Percentiles rank a stretch among this genome's conserved stretches.
phyloP scores from a whole-genome alignment of 2,888 invertebrate genomes.

The Agonum fuliginosum region DNA sequence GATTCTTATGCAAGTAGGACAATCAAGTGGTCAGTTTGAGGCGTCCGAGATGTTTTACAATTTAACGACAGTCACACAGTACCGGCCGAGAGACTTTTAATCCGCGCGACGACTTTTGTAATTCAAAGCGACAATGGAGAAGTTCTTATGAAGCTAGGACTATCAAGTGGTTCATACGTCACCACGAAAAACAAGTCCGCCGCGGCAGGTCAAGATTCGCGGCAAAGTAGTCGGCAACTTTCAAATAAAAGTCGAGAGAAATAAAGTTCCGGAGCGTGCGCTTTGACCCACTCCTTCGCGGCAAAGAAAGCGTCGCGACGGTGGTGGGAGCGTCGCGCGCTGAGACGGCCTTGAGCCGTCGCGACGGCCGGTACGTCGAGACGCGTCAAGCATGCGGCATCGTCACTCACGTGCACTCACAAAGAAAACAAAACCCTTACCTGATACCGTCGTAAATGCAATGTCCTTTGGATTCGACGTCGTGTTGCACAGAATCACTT shows the following conservation, averaged over 20 bases:
- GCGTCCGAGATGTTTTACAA: too few species aligned
- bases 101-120: too few species aligned
- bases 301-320: conserved; percentile 51
- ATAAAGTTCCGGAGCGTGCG: conserved; percentile 69
- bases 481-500: conserved; percentile 74
- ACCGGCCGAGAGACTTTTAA: too few species aligned
- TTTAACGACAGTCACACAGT: too few species aligned
- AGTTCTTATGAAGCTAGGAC: too few species aligned
- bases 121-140: too few species aligned
- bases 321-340: conserved; percentile 46
- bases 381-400: background rate
- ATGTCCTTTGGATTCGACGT: conserved; percentile 77
- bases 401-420: conserved; percentile 9
- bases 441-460: conserved; percentile 77
- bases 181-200: background rate
- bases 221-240: conserved; percentile 66
- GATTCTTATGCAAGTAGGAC: too few species aligned
- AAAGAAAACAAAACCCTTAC: conserved; percentile 69
- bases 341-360: conserved; percentile 48
- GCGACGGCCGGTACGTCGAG: conserved; percentile 25
- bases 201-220: too few species aligned
- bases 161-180: background rate
- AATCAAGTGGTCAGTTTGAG: too few species aligned
- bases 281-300: conserved; percentile 64
- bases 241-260: conserved; percentile 71